phyloP scores from a whole-genome alignment of 2,113 vertebrate genomes.

The Nesogale talazaci region DNA sequence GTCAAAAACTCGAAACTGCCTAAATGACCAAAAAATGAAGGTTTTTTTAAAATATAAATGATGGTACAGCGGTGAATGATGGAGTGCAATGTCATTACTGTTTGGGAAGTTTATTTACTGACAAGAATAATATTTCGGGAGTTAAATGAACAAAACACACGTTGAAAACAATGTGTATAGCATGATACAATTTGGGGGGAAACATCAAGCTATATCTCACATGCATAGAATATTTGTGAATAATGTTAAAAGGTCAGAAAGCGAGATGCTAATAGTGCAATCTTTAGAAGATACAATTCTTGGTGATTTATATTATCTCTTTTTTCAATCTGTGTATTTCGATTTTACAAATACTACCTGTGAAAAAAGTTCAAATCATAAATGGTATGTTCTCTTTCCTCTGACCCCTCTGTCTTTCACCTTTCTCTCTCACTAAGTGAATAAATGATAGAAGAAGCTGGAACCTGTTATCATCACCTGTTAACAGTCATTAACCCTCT shows the following conservation, averaged over 20 bases:
- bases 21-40: conserved; percentile 23
- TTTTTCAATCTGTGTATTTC: conserved; percentile 27
- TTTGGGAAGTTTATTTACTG: conserved; percentile 46
- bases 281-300: neutral
- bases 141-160: conserved; percentile 51
- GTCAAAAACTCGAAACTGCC: neutral
- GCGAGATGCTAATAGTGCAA: conserved; percentile 22
- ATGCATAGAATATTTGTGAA: neutral
- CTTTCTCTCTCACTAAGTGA: conserved; percentile 44
- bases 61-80: neutral
- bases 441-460: conserved; percentile 9
- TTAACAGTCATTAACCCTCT: conserved; percentile 47
- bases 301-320: neutral
- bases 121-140: conserved; percentile 34
- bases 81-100: neutral
- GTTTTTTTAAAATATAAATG: conserved; percentile 61
- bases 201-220: neutral
- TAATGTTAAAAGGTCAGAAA: conserved; percentile 31
- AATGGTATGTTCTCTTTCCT: conserved; percentile 13
- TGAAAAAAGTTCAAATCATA: conserved; percentile 43
- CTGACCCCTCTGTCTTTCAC: neutral
- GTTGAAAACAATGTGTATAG: conserved; percentile 39
- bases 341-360: neutral
- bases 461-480: conserved; percentile 32
- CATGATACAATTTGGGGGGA: neutral